Conservation (phyloP, 2,113 vertebrate genomes). For the Gallinago jamesoni region DNA sequence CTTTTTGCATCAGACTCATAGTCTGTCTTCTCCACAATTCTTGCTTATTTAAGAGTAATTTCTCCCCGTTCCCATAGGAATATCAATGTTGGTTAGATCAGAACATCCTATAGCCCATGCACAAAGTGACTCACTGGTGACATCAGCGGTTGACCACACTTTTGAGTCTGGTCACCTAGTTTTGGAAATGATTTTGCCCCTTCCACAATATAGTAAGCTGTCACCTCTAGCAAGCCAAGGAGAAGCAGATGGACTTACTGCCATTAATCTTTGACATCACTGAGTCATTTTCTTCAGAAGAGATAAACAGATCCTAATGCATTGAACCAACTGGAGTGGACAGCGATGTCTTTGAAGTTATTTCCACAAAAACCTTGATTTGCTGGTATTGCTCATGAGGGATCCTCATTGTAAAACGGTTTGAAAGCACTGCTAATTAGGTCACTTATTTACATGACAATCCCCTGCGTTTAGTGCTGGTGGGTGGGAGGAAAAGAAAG, state of each 20-base stretch:
- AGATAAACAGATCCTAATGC: background rate
- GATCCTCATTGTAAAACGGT: background rate
- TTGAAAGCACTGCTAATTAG: conserved; percentile 22
- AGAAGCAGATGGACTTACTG: background rate
- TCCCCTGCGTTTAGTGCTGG: background rate
- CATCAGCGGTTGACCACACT: accelerated
- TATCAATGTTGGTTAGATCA: background rate
- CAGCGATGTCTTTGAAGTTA: background rate
- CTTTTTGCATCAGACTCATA: background rate
- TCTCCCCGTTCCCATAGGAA: background rate
- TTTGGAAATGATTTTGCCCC: background rate
- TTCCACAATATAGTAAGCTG: background rate
- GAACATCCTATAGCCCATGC: accelerated
- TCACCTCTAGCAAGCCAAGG: background rate
- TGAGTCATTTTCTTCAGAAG: background rate
- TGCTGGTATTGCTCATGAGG: background rate
- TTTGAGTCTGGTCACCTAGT: accelerated
- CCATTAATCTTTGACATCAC: background rate
- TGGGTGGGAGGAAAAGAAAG: background rate
- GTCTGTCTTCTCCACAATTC: background rate
- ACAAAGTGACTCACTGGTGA: background rate
- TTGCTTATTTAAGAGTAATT: background rate
- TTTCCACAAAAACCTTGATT: background rate
- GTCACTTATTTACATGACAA: conserved; percentile 27
- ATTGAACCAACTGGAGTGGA: background rate